Evolutionary conservation across 1,140 invertebrate genomes (phyloP).

Genomic region (Mizuhopecten yessoensis): DNA sequence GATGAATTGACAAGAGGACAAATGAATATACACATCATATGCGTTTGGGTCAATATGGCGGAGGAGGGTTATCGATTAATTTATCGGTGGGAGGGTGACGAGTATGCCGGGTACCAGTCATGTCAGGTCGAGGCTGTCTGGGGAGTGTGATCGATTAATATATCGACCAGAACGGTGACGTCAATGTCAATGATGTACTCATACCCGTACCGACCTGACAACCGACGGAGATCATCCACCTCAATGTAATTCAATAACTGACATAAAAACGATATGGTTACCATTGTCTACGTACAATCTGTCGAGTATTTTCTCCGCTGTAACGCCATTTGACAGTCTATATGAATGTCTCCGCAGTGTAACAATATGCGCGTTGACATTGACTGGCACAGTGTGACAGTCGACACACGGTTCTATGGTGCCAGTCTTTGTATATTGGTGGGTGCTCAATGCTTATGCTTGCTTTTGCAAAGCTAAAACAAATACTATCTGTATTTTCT

Average conservation of each 20-base stretch:
- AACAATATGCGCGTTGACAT: too few relatives aligned
- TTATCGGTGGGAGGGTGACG: constrained; percentile 7
- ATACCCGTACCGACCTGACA: neutral
- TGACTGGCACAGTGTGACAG: too few relatives aligned
- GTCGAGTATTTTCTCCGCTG: neutral
- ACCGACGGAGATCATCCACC: neutral
- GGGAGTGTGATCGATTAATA: constrained; percentile 13
- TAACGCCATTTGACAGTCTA: too few relatives aligned
- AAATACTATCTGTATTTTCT: too few relatives aligned
- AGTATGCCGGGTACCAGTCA: constrained; percentile 20
- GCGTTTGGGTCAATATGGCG: constrained; percentile 7
- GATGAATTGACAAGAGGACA: constrained; percentile 33
- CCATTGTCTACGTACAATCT: neutral
- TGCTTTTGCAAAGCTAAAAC: too few relatives aligned
- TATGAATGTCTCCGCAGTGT: too few relatives aligned
- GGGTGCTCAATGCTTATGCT: too few relatives aligned
- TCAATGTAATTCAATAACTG: neutral
- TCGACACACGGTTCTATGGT: too few relatives aligned
- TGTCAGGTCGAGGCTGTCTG: constrained; percentile 29
- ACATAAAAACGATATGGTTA: neutral
- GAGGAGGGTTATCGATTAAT: neutral
- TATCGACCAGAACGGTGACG: neutral
- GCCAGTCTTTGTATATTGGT: too few relatives aligned
- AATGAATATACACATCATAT: neutral
- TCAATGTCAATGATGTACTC: neutral